Percentiles rank a stretch among this genome's conserved stretches.
Conservation (phyloP, 2,888 invertebrate species). For the Lycocerus yunnanus region DNA sequence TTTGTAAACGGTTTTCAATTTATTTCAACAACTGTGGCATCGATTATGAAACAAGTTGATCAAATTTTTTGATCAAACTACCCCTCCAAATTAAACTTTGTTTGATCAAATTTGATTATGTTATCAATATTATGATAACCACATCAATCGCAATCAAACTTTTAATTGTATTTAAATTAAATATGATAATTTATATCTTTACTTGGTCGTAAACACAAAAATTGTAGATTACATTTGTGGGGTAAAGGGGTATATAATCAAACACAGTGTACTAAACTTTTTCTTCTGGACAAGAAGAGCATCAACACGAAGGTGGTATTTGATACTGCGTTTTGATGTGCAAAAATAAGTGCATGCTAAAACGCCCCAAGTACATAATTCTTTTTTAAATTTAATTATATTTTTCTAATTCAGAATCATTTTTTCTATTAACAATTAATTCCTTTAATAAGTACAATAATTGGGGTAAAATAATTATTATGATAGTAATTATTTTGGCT, state of each 20-base stretch:
- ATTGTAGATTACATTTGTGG: background rate
- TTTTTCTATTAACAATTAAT: background rate
- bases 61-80: background rate
- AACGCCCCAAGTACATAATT: background rate
- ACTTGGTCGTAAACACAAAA: background rate
- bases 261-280: background rate
- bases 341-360: too few species aligned
- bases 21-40: too few species aligned
- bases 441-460: background rate
- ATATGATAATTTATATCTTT: background rate
- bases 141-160: background rate
- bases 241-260: background rate
- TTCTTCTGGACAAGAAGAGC: background rate
- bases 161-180: background rate
- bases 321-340: too few species aligned
- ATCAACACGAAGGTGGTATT: background rate
- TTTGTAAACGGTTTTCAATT: background rate
- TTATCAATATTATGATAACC: background rate
- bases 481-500: background rate
- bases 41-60: too few species aligned
- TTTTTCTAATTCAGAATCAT: too few species aligned
- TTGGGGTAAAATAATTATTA: background rate
- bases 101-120: too few species aligned
- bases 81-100: too few species aligned
- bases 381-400: background rate